Percentiles rank a stretch among this genome's conserved stretches.
Conservation (phyloP, 2,797 vertebrate species). For the Hirundo rustica region DNA sequence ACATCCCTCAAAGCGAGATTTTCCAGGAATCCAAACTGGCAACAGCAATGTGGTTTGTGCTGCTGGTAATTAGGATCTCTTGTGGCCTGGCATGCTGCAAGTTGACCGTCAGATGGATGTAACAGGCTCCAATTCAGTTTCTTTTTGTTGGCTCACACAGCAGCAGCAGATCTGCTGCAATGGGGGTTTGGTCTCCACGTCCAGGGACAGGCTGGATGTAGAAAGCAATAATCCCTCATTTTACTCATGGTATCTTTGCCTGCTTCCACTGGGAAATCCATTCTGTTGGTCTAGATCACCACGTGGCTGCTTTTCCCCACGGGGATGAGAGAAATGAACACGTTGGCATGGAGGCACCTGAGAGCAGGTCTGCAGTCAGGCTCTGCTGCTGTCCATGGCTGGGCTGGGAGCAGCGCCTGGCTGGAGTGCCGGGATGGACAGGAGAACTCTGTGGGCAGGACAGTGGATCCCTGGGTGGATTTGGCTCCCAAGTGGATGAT, state of each 20-base stretch:
- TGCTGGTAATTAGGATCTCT: not conserved
- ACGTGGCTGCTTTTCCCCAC: not conserved
- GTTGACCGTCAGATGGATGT: not conserved
- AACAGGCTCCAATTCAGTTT: not conserved
- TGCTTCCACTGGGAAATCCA: not conserved
- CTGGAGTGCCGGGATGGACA: not conserved
- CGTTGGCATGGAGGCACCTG: not conserved
- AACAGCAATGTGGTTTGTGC: not conserved
- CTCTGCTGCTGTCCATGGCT: not conserved
- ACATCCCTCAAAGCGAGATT: not conserved
- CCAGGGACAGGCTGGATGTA: not conserved
- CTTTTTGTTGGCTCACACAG: not conserved
- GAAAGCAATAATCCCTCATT: not conserved
- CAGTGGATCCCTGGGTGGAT: not conserved
- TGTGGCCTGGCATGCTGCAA: not conserved
- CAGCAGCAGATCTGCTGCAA: not conserved
- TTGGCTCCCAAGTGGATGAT: not conserved
- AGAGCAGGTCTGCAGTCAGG: not conserved
- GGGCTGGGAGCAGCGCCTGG: not conserved
- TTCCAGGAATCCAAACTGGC: constrained; percentile 26
- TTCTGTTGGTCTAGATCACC: not conserved
- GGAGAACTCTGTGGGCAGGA: not conserved
- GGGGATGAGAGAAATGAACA: not conserved
- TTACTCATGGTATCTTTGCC: not conserved
- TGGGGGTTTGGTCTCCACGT: not conserved